Percentiles rank a stretch among this genome's conserved stretches.
These are phyloP conservation scores for Cheilosia urbana DNA, from an alignment of 2,888 invertebrate species.

Conservation along the genomic window DNA sequence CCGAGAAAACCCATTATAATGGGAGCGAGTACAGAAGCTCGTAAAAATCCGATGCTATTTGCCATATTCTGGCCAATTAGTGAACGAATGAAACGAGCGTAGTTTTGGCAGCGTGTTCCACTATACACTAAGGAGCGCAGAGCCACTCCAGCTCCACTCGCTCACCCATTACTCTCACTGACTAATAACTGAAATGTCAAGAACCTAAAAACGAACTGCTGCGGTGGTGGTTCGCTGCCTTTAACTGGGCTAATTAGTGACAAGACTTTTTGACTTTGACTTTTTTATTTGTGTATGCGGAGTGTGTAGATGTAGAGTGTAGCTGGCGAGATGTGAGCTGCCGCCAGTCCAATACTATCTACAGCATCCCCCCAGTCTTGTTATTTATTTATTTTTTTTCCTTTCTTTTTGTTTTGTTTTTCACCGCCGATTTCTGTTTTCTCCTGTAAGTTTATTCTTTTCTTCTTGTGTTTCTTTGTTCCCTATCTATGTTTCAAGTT, in stretches of 20 bases:
- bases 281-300: constrained; percentile 41
- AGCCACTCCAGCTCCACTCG: neutral
- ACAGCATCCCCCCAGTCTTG: constrained; percentile 57
- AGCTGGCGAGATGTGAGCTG: constrained; percentile 37
- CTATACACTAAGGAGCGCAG: constrained; percentile 34
- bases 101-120: constrained; percentile 71
- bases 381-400: too few species aligned
- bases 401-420: constrained; percentile 29
- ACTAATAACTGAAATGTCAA: constrained; percentile 75
- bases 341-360: constrained; percentile 26
- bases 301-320: constrained; percentile 9
- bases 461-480: constrained; percentile 31
- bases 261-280: constrained; percentile 76
- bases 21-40: constrained; percentile 67
- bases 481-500: constrained; percentile 61
- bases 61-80: constrained; percentile 76
- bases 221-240: constrained; percentile 69
- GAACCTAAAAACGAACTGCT: constrained; percentile 72
- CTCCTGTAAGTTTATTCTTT: constrained; percentile 33
- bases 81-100: constrained; percentile 74
- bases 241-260: constrained; percentile 75
- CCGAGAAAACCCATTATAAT: constrained; percentile 73
- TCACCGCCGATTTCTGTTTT: neutral
- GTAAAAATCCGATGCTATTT: constrained; percentile 75
- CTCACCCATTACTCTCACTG: constrained; percentile 58